A percentile compares a stretch with the other conserved stretches of the same genome.
phyloP scores from a whole-genome alignment of 2,888 invertebrate genomes.

The Lamproptera curius region DNA sequence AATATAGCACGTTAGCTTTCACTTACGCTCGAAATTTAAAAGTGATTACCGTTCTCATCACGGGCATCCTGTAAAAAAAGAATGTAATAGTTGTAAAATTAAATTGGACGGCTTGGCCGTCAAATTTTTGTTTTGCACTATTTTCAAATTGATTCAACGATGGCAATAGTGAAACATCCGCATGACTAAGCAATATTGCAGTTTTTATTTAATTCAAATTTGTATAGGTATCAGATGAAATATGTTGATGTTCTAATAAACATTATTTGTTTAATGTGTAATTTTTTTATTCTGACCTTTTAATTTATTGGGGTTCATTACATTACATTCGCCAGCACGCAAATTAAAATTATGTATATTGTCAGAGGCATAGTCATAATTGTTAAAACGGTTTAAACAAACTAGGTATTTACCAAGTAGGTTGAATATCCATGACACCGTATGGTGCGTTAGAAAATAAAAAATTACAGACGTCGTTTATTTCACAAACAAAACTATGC shows the following conservation, averaged over 20 bases:
- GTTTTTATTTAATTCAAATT: too few species aligned
- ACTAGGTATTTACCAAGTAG: too few species aligned
- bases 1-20: slow-evolving; percentile 46
- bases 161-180: slow-evolving; percentile 35
- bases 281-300: too few species aligned
- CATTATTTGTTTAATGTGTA: too few species aligned
- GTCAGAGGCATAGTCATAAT: too few species aligned
- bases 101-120: slow-evolving; percentile 36
- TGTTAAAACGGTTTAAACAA: too few species aligned
- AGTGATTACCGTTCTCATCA: slow-evolving; percentile 44
- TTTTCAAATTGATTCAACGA: slow-evolving; percentile 32
- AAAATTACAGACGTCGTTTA: slow-evolving; percentile 2
- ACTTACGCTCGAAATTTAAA: slow-evolving; percentile 48
- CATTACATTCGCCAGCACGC: too few species aligned
- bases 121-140: slow-evolving; percentile 39
- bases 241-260: too few species aligned
- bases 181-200: neutral
- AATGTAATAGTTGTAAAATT: slow-evolving; percentile 56
- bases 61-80: slow-evolving; percentile 56
- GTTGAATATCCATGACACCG: too few species aligned
- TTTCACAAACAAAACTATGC: slow-evolving; percentile 15
- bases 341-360: too few species aligned
- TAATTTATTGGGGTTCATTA: too few species aligned
- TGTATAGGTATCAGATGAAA: too few species aligned
- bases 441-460: neutral